These are phyloP conservation scores for Scaptomyza flava DNA, from an alignment of 2,888 invertebrate species.

Conservation along the genomic window DNA sequence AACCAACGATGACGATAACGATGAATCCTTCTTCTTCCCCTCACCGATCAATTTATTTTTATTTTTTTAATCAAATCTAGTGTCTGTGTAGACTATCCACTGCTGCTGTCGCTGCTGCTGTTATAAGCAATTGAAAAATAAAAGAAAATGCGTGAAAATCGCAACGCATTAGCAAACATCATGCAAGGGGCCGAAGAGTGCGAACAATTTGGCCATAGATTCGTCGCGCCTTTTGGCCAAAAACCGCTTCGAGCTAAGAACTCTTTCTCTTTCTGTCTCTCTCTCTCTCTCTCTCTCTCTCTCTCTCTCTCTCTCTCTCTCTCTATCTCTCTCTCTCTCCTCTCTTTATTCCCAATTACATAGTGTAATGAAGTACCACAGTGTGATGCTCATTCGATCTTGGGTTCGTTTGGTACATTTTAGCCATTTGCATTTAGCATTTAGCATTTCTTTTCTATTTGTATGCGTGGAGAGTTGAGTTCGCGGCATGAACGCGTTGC, in stretches of 20 bases:
- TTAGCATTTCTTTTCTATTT: conserved; percentile 56
- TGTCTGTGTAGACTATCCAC: neutral
- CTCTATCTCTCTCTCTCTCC: neutral
- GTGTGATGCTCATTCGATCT: conserved; percentile 18
- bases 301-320: no score
- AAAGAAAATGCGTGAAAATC: conserved; percentile 69
- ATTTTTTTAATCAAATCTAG: conserved; percentile 30
- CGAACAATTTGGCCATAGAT: conserved; percentile 73
- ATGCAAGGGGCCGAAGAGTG: conserved; percentile 64
- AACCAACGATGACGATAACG: neutral
- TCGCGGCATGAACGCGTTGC: conserved; percentile 59
- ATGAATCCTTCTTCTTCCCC: conserved; percentile 11
- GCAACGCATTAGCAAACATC: conserved; percentile 64
- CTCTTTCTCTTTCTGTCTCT: neutral
- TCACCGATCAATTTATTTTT: conserved; percentile 41
- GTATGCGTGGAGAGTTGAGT: conserved; percentile 68
- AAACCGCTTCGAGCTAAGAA: conserved; percentile 15
- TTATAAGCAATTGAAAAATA: conserved; percentile 58
- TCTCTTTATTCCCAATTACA: neutral
- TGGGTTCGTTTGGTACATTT: neutral
- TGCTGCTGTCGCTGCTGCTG: neutral
- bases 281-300: neutral
- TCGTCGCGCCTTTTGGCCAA: conserved; percentile 66
- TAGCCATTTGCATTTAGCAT: conserved; percentile 31
- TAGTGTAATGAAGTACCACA: neutral